Evolutionary conservation across 2,888 invertebrate genomes (phyloP).

Genomic region (Brassicogethes aeneus): DNA sequence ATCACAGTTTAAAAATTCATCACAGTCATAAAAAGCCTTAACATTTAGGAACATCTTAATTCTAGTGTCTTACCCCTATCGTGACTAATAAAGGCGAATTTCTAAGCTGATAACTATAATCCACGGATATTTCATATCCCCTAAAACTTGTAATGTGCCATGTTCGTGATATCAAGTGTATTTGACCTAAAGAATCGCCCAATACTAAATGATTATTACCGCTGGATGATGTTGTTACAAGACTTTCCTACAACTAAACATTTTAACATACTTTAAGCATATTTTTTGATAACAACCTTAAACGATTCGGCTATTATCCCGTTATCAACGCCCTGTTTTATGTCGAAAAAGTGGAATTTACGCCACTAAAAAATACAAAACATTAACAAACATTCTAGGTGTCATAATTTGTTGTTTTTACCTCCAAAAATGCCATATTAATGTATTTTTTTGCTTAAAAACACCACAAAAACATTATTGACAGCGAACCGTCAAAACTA

Average conservation of each 20-base stretch:
- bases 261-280: slow-evolving; percentile 1
- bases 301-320: slow-evolving; percentile 69
- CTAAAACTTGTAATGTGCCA: slow-evolving; percentile 72
- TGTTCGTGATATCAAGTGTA: slow-evolving; percentile 68
- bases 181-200: slow-evolving; percentile 76
- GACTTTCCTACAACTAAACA: slow-evolving; percentile 50
- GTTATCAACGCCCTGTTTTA: slow-evolving; percentile 62
- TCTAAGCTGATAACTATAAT: slow-evolving; percentile 67
- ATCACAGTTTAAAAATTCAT: too few relatives aligned
- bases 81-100: slow-evolving; percentile 79
- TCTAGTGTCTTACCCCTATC: slow-evolving; percentile 81
- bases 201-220: slow-evolving; percentile 79
- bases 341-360: slow-evolving; percentile 87
- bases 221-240: slow-evolving; percentile 67
- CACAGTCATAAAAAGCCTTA: too few relatives aligned
- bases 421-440: slow-evolving; percentile 34
- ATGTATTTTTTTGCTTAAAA: background rate
- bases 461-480: too few relatives aligned
- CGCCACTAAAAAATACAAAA: slow-evolving; percentile 90
- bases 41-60: too few relatives aligned
- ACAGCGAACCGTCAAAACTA: too few relatives aligned
- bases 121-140: slow-evolving; percentile 67
- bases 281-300: slow-evolving; percentile 55
- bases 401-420: slow-evolving; percentile 14
- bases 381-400: too few relatives aligned